Evolutionary conservation across 2,113 vertebrate genomes (phyloP), one percentile per base, ranked within the genome.

Genomic region (Clarias gariepinus): DNA sequence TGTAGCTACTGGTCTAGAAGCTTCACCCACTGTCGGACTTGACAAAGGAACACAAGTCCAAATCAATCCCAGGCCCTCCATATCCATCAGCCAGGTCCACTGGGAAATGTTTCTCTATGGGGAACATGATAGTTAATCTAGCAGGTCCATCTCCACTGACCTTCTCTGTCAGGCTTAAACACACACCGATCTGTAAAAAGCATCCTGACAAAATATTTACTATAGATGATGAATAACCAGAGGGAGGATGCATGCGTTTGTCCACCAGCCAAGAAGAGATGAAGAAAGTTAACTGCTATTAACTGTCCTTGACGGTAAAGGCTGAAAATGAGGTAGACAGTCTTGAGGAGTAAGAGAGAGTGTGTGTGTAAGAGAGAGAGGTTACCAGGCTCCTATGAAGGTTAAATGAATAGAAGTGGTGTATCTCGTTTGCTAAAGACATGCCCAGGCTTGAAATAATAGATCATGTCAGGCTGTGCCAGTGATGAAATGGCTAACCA

Each of bases 131-230:
- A 78, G 85, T 87, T 88, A 82, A 90, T 86, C 86, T 89, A 81
- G 68, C 52, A 82, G 87, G 86, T 88, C 86, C 86, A 87, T 90
- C 87, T 88, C 86, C 82, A 88, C 52, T 89, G 89, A 90, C 89
- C 89, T 88, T 85, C 58, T 84, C 86, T 87, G 82, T 90, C 86
- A 61, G 64, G 41, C 83, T 90, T 90, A 89, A 87, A 90, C 87
- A 88, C 69, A 85, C 89, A 89, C 47, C 53, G 82, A 86, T 89
- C 88, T 87, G 86, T 89, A 89, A 88, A 90, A 89, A 87, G 86
- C 88, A 88, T 91, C 86, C 86, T 89, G 90, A 90, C 90, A 91
- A 90, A 91, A 91, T 91, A 90, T 91, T 91, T 91, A 91, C 86
- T 85, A 87, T 82, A 83, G 83, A 79, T 89, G 89, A 89, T 81